Base-by-base conservation (phyloP, 2,797 vertebrate genomes). In the Enteromius anoplus region DNA sequence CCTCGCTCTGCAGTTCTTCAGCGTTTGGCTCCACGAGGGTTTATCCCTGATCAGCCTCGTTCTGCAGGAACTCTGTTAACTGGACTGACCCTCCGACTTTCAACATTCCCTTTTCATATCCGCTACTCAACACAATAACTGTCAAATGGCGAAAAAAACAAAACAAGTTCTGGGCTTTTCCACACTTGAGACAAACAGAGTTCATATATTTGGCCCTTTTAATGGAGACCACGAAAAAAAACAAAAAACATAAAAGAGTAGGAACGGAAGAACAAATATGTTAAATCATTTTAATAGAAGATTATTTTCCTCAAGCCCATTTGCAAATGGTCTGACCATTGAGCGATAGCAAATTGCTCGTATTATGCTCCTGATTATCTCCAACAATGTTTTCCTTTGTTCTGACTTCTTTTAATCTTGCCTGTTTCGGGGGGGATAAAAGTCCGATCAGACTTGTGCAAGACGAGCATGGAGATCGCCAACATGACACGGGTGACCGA, bases 201-300 rank as follows among this genome's bases (percentile, higher is more conserved):
- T 81, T 45, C 34, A 11, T 14, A 34, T 85, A 80, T 85, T 78
- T 83, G 69, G 73, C 7, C 58, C 17, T 81, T 87, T 85, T 49
- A 73, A 69, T 55, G 45, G 78, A 83, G 26, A n/a, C 70, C 32
- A 53, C 23, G 62, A 81, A n/a, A n/a, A n/a, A n/a, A n/a, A n/a
- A n/a, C n/a, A 49, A 60, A 26, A 60, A n/a, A 60, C 23, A 26
- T 29, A 26, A 26, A 29, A 73, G 17, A 58, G 58, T 40, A 14
- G 40, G 70, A 58, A 60, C 40, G 14, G 58, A 62, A 75, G 77
- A 81, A 49, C 62, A 75, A 45, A 49, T 73, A 81, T 86, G 75
- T 87, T 77, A 75, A 83, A 87, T 76, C 47, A 75, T 72, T 84
- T 83, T 80, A 86, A 86, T 87, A 62, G 75, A 71, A 86, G 86